These are phyloP conservation scores for Turritopsis dohrnii DNA, from an alignment of 30 jellyfish, hydroid and myxozoan genomes.

Conservation along the genomic window DNA sequence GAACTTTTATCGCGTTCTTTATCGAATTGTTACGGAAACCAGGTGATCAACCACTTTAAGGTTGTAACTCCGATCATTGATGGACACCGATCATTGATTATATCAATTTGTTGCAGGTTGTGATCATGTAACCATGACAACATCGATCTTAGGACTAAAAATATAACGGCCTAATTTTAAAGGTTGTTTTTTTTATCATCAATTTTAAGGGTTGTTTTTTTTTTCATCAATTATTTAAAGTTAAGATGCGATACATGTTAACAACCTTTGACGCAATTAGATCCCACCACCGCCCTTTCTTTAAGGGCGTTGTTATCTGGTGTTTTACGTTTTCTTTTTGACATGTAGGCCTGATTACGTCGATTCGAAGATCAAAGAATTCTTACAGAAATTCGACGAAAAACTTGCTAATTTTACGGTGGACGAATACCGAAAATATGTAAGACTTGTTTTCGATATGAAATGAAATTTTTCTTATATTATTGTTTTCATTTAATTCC, in stretches of 20 bases:
- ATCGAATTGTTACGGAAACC: no score
- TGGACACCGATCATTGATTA: no score
- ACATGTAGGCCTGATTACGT: background rate
- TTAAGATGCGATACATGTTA: background rate
- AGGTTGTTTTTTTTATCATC: no score
- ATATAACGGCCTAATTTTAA: background rate
- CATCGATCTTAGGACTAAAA: background rate
- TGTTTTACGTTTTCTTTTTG: background rate
- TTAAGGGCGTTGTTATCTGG: background rate
- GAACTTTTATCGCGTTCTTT: no score
- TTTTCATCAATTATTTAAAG: background rate
- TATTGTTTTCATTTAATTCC: background rate
- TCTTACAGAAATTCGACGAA: background rate
- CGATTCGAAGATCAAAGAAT: conserved; percentile 13
- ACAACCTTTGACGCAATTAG: no score
- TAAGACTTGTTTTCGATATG: background rate
- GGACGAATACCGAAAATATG: background rate
- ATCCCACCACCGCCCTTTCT: no score
- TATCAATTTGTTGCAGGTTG: no score
- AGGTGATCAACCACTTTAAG: no score
- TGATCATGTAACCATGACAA: no score
- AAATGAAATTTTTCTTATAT: background rate
- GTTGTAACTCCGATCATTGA: no score
- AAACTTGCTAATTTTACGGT: background rate
- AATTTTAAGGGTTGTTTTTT: no score